Evolutionary conservation across 2,888 invertebrate genomes (phyloP).

Genomic region (Adelognathus sp.): DNA sequence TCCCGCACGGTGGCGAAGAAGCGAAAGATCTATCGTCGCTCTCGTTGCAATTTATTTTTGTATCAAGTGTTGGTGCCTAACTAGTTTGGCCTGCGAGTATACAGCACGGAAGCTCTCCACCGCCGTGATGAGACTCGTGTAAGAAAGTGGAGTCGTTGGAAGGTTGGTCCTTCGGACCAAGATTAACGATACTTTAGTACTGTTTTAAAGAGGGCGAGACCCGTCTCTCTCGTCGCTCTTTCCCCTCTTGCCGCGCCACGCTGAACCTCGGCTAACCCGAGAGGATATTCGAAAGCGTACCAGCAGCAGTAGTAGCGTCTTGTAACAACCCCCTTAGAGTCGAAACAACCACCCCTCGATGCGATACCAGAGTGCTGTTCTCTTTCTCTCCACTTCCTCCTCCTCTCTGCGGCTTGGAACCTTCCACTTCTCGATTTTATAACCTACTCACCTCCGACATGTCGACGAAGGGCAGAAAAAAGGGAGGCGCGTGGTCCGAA

Average conservation of each 20-base stretch:
- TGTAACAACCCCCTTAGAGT: slow-evolving; percentile 55
- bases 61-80: slow-evolving; percentile 79
- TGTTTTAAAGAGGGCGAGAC: slow-evolving; percentile 76
- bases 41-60: slow-evolving; percentile 79
- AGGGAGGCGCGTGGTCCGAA: slow-evolving; percentile 68
- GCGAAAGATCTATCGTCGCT: slow-evolving; percentile 73
- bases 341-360: slow-evolving; percentile 60
- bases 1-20: slow-evolving; percentile 11
- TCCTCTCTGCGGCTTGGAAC: slow-evolving; percentile 26
- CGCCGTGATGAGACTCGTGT: slow-evolving; percentile 23
- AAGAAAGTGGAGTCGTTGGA: slow-evolving; percentile 71
- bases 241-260: slow-evolving; percentile 40
- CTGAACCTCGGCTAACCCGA: slow-evolving; percentile 51
- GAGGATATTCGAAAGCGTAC: slow-evolving; percentile 33
- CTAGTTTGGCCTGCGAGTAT: slow-evolving; percentile 79
- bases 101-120: slow-evolving; percentile 49
- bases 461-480: not conserved
- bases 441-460: slow-evolving; percentile 15
- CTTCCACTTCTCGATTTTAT: slow-evolving; percentile 48
- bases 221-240: slow-evolving; percentile 57
- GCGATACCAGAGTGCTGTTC: slow-evolving; percentile 62
- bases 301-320: slow-evolving; percentile 40
- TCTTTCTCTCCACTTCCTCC: not conserved
- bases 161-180: slow-evolving; percentile 72
- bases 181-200: slow-evolving; percentile 80